Evolutionary conservation across 2,797 vertebrate species (phyloP).

Genomic region (Botia almorhae): DNA sequence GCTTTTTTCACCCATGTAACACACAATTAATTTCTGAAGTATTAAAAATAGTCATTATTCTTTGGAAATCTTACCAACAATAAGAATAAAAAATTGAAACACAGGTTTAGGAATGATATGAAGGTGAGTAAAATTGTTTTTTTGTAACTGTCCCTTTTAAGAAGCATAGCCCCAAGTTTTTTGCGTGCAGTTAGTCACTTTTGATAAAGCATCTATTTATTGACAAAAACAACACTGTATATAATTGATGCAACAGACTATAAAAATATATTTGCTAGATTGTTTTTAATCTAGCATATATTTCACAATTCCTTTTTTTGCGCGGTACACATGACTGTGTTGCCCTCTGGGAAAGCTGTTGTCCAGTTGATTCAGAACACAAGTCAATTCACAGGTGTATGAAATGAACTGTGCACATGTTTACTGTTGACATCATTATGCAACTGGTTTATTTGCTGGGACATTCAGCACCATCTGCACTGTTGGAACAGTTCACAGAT

Average conservation of each 20-base stretch:
- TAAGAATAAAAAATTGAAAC: too few species aligned
- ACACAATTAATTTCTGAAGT: neutral
- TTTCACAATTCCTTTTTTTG: neutral
- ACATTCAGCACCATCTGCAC: too few species aligned
- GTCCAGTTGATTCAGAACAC: slow-evolving; percentile 37
- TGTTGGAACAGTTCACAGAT: too few species aligned
- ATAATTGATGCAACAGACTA: neutral
- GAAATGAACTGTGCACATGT: slow-evolving; percentile 32
- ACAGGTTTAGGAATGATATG: too few species aligned
- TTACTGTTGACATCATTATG: slow-evolving; percentile 43
- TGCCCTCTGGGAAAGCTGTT: slow-evolving; percentile 23
- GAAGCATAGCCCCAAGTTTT: too few species aligned
- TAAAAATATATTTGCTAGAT: slow-evolving; percentile 8
- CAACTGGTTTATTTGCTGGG: slow-evolving; percentile 10
- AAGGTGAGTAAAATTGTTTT: too few species aligned
- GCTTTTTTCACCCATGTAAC: neutral
- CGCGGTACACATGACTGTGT: slow-evolving; percentile 32
- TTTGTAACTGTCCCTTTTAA: too few species aligned
- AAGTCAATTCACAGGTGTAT: slow-evolving; percentile 33
- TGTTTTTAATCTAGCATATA: slow-evolving; percentile 1
- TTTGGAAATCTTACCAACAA: too few species aligned
- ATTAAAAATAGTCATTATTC: neutral
- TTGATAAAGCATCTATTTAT: neutral
- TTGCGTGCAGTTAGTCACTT: too few species aligned
- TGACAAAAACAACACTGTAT: slow-evolving; percentile 5